phyloP scores from a whole-genome alignment of 1,140 invertebrate species.

The Cecropterus lyciades region DNA sequence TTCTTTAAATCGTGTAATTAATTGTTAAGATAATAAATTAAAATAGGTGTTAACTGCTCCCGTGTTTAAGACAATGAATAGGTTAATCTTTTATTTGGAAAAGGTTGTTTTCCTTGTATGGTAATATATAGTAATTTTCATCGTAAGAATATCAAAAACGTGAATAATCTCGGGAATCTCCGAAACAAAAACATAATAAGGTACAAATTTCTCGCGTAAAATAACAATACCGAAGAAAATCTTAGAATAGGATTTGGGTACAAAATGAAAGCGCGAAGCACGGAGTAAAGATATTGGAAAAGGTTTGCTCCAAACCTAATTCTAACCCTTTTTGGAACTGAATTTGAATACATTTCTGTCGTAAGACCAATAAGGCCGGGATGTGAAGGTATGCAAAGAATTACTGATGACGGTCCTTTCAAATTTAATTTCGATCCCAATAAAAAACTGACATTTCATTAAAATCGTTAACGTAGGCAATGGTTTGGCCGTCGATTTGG shows the following conservation, averaged over 20 bases:
- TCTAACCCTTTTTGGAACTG: constrained; percentile 20
- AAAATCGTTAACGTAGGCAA: constrained; percentile 6
- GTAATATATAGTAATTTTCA: no score
- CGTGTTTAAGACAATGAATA: no score
- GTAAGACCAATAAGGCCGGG: constrained; percentile 13
- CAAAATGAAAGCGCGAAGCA: constrained; percentile 10
- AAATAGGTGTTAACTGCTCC: no score
- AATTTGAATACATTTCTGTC: constrained; percentile 29
- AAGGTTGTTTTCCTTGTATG: no score
- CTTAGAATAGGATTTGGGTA: constrained; percentile 1
- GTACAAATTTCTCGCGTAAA: not conserved
- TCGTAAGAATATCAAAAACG: no score
- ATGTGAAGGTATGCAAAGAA: constrained; percentile 22
- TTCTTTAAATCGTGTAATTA: no score
- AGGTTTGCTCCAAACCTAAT: constrained; percentile 22
- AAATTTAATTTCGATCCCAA: constrained; percentile 21
- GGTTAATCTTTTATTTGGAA: no score
- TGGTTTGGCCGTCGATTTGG: not conserved
- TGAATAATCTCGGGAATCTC: no score
- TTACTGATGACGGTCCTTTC: constrained; percentile 20
- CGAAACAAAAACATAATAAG: not conserved
- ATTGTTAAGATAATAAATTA: no score
- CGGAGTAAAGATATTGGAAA: constrained; percentile 9
- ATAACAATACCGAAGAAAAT: constrained; percentile 5
- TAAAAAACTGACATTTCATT: constrained; percentile 18